Conservation (phyloP, 2,797 vertebrate genomes). For the Poeciliopsis presidionis region DNA sequence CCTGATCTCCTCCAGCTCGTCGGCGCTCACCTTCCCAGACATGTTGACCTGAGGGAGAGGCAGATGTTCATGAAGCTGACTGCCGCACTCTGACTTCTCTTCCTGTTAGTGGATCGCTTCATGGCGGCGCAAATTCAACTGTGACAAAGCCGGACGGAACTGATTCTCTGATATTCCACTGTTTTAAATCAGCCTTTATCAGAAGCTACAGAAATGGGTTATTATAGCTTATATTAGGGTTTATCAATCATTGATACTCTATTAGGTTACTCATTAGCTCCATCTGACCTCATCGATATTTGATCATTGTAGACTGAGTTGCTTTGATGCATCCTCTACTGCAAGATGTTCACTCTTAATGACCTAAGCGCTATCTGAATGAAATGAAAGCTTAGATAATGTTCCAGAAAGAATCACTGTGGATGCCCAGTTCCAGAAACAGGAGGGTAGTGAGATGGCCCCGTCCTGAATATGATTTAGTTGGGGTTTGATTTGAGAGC, state of each 20-base stretch:
- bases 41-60: slow-evolving; percentile 70
- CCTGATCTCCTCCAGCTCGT: slow-evolving; percentile 92
- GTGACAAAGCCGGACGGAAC: background rate
- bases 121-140: background rate
- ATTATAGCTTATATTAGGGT: background rate
- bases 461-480: slow-evolving; percentile 14
- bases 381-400: background rate
- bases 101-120: background rate
- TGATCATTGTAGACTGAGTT: background rate
- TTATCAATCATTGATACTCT: background rate
- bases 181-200: background rate
- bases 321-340: background rate
- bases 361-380: background rate
- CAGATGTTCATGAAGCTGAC: background rate
- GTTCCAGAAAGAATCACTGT: background rate
- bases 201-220: background rate
- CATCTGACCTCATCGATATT: background rate
- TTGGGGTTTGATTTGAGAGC: slow-evolving; percentile 3
- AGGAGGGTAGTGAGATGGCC: slow-evolving; percentile 4
- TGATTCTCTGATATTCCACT: background rate
- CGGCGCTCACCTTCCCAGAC: slow-evolving; percentile 86
- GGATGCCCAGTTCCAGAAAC: background rate
- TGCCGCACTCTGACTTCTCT: background rate
- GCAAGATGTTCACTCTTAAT: background rate
- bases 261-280: background rate